Evolutionary conservation across 2,797 vertebrate species (phyloP).

Genomic region (Chaetophractus vellerosus): DNA sequence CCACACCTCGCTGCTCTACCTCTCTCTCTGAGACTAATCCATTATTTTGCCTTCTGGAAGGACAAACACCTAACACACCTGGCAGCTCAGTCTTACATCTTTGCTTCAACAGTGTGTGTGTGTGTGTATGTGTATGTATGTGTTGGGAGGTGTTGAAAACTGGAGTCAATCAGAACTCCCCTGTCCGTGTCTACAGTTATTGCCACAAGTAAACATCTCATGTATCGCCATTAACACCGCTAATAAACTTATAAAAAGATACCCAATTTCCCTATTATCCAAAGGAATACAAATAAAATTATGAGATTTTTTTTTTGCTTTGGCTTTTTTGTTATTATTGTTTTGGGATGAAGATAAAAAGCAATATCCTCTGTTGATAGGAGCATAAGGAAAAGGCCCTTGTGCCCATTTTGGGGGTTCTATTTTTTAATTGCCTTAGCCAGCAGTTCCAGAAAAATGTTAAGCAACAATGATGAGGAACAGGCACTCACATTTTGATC

Average conservation of each 20-base stretch:
- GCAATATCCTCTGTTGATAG: neutral
- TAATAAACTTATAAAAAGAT: neutral
- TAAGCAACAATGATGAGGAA: accelerated
- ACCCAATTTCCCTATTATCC: neutral
- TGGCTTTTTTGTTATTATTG: neutral
- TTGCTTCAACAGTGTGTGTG: neutral
- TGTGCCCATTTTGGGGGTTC: neutral
- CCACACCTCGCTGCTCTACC: neutral
- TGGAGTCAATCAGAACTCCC: neutral
- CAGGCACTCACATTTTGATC: neutral
- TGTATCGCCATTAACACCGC: neutral
- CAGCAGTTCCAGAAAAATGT: conserved; percentile 21
- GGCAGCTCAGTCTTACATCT: too few species aligned
- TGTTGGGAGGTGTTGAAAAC: neutral
- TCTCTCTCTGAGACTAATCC: neutral
- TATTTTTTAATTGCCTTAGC: neutral
- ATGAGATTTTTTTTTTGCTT: neutral
- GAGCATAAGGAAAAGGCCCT: neutral
- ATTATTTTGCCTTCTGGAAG: neutral
- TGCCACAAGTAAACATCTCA: neutral
- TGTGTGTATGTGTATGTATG: neutral
- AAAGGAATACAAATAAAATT: conserved; percentile 26
- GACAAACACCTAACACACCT: neutral
- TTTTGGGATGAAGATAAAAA: neutral
- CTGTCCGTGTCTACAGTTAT: neutral